A percentile compares a stretch with the other conserved stretches of the same genome.
Evolutionary conservation across 2,797 vertebrate genomes (phyloP).

Genomic region (Sebastes trivittatus): DNA sequence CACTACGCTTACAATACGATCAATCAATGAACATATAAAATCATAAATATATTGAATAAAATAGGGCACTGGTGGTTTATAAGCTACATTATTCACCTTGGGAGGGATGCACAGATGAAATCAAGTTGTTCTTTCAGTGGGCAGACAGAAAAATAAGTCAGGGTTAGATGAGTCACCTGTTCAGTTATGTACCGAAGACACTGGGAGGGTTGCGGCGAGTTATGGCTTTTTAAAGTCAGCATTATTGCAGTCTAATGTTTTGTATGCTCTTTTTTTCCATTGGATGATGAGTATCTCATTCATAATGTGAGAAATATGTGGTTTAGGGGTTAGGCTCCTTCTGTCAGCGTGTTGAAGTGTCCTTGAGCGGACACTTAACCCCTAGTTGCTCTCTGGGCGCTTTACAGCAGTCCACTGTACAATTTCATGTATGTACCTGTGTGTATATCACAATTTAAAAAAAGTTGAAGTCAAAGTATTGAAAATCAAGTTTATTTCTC

Average conservation of each 20-base stretch:
- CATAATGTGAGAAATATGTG: not conserved
- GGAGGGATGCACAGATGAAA: not conserved
- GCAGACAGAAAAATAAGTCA: not conserved
- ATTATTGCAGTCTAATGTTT: not conserved
- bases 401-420: no score
- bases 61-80: no score
- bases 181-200: not conserved
- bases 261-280: not conserved
- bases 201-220: not conserved
- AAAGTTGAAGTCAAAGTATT: not conserved
- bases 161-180: not conserved
- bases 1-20: not conserved
- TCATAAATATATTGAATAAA: not conserved
- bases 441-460: no score
- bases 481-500: not conserved
- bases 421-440: no score
- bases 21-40: not conserved
- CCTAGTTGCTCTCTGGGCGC: rapidly evolving
- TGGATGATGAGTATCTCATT: not conserved
- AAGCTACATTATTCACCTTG: not conserved
- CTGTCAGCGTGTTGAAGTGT: not conserved
- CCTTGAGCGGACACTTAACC: not conserved
- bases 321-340: not conserved
- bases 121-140: not conserved
- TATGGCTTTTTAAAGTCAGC: not conserved